Conservation (phyloP, 2,888 invertebrate species). For the Flabesymbios commensalis region DNA sequence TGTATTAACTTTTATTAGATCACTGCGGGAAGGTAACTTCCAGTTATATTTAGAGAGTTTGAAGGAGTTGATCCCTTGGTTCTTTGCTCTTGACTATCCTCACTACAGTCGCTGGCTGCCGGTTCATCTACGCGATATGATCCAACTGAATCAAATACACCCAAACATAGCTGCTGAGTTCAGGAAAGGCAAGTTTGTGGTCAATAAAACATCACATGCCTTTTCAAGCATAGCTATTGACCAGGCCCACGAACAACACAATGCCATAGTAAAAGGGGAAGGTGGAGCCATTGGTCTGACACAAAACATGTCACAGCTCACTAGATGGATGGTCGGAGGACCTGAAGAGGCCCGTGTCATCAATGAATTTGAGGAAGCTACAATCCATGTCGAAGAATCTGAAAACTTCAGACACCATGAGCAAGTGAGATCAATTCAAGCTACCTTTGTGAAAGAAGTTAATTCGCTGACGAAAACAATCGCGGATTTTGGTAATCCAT, state of each 20-base stretch:
- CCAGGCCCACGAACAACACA: conserved; percentile 34
- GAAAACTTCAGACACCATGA: conserved; percentile 26
- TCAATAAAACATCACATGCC: conserved; percentile 9
- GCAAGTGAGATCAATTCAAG: conserved; percentile 22
- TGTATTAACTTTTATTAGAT: too few relatives aligned
- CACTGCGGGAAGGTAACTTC: too few relatives aligned
- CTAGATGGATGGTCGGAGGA: conserved; percentile 22
- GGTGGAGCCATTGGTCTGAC: conserved; percentile 31
- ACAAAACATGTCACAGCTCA: conserved; percentile 20
- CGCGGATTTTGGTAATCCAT: conserved; percentile 24
- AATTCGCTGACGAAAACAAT: conserved; percentile 13
- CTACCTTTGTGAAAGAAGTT: conserved; percentile 18
- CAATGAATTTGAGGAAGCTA: conserved; percentile 14
- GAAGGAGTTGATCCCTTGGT: too few relatives aligned
- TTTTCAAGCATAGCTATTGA: conserved; percentile 30
- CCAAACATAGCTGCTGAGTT: background rate
- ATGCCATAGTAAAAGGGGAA: conserved; percentile 21
- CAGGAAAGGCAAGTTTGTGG: background rate
- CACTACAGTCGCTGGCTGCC: background rate
- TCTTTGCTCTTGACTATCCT: conserved; percentile 1
- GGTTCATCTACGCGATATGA: background rate
- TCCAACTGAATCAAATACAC: background rate
- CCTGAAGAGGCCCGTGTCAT: conserved; percentile 27
- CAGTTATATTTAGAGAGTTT: too few relatives aligned
- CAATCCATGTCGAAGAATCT: background rate